Conservation (phyloP, 1,140 invertebrate genomes). For the Coptotermes formosanus region DNA sequence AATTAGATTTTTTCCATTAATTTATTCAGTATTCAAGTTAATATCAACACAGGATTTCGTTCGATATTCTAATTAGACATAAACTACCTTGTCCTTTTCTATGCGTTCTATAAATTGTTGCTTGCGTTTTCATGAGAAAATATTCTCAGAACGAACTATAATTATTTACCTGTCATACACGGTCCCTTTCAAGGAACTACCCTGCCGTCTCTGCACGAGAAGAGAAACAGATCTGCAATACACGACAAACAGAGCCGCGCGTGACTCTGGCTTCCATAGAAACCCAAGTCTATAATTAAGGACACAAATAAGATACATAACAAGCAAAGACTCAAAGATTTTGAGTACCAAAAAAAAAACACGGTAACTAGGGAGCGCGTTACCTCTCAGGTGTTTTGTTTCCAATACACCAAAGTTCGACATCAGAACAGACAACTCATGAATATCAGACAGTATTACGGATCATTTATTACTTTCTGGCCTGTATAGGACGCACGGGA, state of each 20-base stretch:
- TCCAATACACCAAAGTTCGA: not conserved
- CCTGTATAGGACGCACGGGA: no score
- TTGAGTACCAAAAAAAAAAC: not conserved
- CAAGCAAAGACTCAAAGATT: not conserved
- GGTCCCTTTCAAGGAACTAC: not conserved
- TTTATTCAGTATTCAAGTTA: not conserved
- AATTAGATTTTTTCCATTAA: not conserved
- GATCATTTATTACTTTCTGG: no score
- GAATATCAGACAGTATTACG: no score
- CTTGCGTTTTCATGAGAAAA: not conserved
- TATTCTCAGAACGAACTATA: not conserved
- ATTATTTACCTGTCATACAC: not conserved
- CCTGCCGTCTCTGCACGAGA: not conserved
- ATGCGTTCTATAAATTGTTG: not conserved
- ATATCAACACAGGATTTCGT: not conserved
- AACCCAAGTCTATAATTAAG: not conserved
- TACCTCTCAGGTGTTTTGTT: not conserved
- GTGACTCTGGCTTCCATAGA: not conserved
- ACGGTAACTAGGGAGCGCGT: no score
- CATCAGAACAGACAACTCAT: no score
- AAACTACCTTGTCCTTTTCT: not conserved
- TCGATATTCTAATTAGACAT: not conserved
- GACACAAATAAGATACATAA: not conserved
- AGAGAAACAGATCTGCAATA: not conserved
- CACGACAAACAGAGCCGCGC: not conserved